A percentile compares a stretch with the other conserved stretches of the same genome.
These are phyloP conservation scores for Gavia stellata DNA, from an alignment of 2,113 vertebrate genomes.

Conservation along the genomic window DNA sequence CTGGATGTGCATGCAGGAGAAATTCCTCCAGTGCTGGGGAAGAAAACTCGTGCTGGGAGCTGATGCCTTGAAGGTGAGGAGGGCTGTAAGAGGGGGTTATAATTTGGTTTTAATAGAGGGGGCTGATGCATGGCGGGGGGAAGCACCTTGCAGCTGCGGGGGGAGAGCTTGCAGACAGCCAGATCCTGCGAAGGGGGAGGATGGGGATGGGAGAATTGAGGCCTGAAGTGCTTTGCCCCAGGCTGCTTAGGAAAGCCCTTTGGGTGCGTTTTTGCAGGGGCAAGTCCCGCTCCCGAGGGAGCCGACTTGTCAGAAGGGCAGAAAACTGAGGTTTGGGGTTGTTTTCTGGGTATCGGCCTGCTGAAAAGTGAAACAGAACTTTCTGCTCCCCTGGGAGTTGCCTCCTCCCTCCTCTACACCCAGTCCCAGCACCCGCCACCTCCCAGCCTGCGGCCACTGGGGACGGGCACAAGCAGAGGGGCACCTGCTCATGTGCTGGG, in stretches of 20 bases:
- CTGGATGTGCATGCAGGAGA: background rate
- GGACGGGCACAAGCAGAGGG: rapidly evolving
- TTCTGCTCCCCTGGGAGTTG: background rate
- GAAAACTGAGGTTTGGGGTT: background rate
- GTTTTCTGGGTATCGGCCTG: rapidly evolving
- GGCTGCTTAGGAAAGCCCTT: background rate
- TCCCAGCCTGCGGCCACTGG: background rate
- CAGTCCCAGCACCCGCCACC: rapidly evolving
- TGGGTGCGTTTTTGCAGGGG: background rate
- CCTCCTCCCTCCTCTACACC: background rate
- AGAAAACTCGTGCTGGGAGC: background rate
- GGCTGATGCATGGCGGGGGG: background rate
- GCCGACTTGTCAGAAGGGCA: background rate
- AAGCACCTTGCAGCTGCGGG: background rate
- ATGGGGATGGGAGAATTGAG: background rate
- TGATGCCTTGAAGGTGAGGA: background rate
- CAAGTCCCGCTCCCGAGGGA: background rate
- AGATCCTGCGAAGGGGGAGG: background rate
- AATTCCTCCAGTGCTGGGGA: background rate
- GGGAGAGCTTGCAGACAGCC: background rate
- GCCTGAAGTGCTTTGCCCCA: background rate
- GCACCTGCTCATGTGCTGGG: background rate
- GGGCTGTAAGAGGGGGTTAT: background rate
- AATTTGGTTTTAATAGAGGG: background rate
- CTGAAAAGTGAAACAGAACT: background rate